Percentiles rank a stretch among this genome's conserved stretches.
Evolutionary conservation across 2,113 vertebrate species (phyloP).

Genomic region (human): GRCh38 chrY:9990001-9990500

Average conservation of each 20-base stretch:
- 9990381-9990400: neutral
- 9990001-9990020: neutral
- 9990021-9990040: neutral
- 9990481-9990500: slow-evolving; percentile 61
- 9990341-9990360: neutral
- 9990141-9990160: neutral
- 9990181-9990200: too few relatives aligned
- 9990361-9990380: neutral
- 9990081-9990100: neutral
- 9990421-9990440: neutral
- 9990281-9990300: too few relatives aligned
- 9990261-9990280: neutral
- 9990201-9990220: too few relatives aligned
- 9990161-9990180: too few relatives aligned
- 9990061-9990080: neutral
- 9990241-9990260: neutral
- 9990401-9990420: neutral
- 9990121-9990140: neutral
- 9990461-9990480: slow-evolving; percentile 58
- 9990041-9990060: neutral
- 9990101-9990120: neutral
- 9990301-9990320: neutral
- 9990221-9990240: too few relatives aligned
- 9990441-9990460: neutral
- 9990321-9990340: neutral